Evolutionary conservation across 2,888 invertebrate species (phyloP).

Genomic region (Miltochrista miniata): DNA sequence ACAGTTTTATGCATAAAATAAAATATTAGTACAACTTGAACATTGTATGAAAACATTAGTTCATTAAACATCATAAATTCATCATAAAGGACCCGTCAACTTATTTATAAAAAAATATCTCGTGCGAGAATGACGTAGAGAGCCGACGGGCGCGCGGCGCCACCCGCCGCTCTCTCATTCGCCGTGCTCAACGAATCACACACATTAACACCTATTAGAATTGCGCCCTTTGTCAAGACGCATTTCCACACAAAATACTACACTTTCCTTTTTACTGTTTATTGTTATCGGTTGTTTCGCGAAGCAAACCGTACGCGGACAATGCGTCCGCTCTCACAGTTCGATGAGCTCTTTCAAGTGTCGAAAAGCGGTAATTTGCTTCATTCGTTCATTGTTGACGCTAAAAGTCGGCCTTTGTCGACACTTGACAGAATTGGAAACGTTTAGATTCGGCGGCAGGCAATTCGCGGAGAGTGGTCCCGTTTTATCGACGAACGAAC

Average conservation of each 20-base stretch:
- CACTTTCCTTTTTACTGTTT: constrained; percentile 82
- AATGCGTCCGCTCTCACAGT: constrained; percentile 71
- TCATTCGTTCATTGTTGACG: constrained; percentile 77
- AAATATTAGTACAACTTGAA: not conserved
- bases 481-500: constrained; percentile 53
- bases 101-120: constrained; percentile 72
- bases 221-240: constrained; percentile 61
- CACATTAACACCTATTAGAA: constrained; percentile 79
- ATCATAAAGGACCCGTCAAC: constrained; percentile 61
- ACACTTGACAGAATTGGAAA: constrained; percentile 78
- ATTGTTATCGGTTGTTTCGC: constrained; percentile 82
- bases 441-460: constrained; percentile 79
- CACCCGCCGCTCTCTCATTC: constrained; percentile 51
- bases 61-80: constrained; percentile 57
- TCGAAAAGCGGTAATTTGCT: constrained; percentile 81
- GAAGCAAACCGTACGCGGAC: constrained; percentile 76
- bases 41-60: constrained; percentile 41
- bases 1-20: too few species aligned
- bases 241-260: constrained; percentile 76
- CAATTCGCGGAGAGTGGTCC: constrained; percentile 75
- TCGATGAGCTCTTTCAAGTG: constrained; percentile 77
- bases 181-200: constrained; percentile 67
- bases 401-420: constrained; percentile 81
- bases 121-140: constrained; percentile 9
- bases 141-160: constrained; percentile 28